Base-by-base conservation (phyloP, 2,797 vertebrate species). In the Micropoecilia bifurca region DNA sequence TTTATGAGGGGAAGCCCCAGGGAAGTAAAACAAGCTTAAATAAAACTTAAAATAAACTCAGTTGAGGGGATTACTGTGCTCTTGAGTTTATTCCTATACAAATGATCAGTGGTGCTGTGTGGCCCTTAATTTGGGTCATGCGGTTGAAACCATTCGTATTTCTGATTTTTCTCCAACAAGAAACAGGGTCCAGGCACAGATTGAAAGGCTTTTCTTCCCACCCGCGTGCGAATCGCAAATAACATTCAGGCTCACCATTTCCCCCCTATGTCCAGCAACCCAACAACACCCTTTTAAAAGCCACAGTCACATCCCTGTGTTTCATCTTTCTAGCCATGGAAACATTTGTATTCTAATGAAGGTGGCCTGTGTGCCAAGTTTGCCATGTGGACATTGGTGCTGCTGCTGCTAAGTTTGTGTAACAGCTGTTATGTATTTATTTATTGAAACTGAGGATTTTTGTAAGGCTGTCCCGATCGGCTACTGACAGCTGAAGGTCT, bases 211-310 rank as follows among this genome's bases (percentile, higher is more conserved):
- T 89, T 80, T 75, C 48, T 79, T 91, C 88, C 88, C 91, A 84
- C 81, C 87, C 84, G 78, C 82, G 84, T 94, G 92, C 80, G 77
- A 95, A 92, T 93, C 80, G 84, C 88, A 90, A 93, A 93, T 92
- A 83, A 85, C 87, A 84, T 33, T 33, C 81, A 89, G 86, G 77
- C 87, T 46, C 83, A 81, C 82, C 81, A 86, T 81, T 93, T 90
- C 83, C 90, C 76, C 18, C 39, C 39, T 82, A 88, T 71, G 39
- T 83, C 83, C 82, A 77, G 80, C 84, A 91, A 91, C 82, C 83
- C 87, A 90, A 87, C 89, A 93, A 93, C 91, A 91, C 86, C 83
- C 87, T 85, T 82, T 90, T 92, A 87, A 93, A 94, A 92, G 69
- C 87, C 80, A 8, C 83, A 85, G 87, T 89, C 84, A 76, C 88